These are phyloP conservation scores for Gastrophryne carolinensis DNA, from an alignment of 2,797 vertebrate genomes.

Conservation along the genomic window DNA sequence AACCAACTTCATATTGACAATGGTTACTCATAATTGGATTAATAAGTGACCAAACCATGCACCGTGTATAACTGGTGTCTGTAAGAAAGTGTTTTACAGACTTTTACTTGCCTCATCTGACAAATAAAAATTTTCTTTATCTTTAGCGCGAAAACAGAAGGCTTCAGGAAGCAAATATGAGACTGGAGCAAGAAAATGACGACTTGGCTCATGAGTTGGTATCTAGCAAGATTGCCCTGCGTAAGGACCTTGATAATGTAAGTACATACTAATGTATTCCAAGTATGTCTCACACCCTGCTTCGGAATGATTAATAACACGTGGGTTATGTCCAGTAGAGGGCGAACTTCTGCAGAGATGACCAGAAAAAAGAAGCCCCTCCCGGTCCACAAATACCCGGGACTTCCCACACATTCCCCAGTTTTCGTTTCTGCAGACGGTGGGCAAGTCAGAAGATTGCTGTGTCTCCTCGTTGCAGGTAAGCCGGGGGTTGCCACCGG, in stretches of 20 bases:
- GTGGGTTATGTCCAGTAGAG: too few relatives aligned
- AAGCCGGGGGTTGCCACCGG: too few relatives aligned
- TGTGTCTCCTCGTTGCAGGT: too few relatives aligned
- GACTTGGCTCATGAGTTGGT: slow-evolving; percentile 96
- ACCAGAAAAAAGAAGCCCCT: too few relatives aligned
- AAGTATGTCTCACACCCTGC: too few relatives aligned
- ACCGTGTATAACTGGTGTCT: neutral
- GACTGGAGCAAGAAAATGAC: slow-evolving; percentile 96
- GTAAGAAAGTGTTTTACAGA: neutral
- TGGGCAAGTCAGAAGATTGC: too few relatives aligned
- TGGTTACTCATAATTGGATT: neutral
- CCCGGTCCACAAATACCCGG: too few relatives aligned
- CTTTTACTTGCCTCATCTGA: neutral
- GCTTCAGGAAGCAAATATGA: slow-evolving; percentile 97
- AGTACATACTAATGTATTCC: neutral
- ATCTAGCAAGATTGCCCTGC: slow-evolving; percentile 96
- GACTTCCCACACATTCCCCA: too few relatives aligned
- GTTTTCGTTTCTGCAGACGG: too few relatives aligned
- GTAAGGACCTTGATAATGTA: slow-evolving; percentile 96
- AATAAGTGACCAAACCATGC: neutral
- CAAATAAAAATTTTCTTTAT: neutral
- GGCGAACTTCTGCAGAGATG: too few relatives aligned
- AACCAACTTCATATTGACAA: neutral
- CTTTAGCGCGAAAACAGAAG: slow-evolving; percentile 90
- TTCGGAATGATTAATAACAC: too few relatives aligned